These are phyloP conservation scores for Subacronicta megacephala DNA, from an alignment of 2,888 invertebrate genomes.

Conservation along the genomic window DNA sequence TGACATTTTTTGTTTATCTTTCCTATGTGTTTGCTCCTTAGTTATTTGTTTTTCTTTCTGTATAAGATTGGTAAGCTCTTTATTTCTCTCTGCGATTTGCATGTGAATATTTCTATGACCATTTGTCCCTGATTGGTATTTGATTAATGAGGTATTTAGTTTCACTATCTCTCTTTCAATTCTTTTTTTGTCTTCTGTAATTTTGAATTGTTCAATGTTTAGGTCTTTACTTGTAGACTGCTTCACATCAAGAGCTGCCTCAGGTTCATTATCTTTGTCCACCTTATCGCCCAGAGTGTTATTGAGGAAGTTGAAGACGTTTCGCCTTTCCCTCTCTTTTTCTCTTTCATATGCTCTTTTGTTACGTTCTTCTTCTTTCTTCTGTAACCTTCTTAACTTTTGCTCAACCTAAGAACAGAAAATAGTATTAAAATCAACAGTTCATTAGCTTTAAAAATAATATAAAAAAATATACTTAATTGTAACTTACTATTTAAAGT, in stretches of 20 bases:
- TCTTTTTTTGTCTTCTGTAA: conserved; percentile 92
- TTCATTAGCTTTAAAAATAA: neutral
- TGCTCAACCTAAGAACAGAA: conserved; percentile 88
- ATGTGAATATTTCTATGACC: conserved; percentile 90
- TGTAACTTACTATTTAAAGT: too few species aligned
- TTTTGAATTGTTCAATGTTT: conserved; percentile 93
- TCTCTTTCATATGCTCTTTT: conserved; percentile 91
- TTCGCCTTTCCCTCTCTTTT: conserved; percentile 89
- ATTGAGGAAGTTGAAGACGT: conserved; percentile 95
- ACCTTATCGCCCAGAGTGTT: conserved; percentile 86
- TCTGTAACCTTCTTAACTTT: conserved; percentile 91
- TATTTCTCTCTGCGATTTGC: conserved; percentile 90
- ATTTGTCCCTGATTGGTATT: conserved; percentile 90
- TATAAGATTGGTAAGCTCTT: conserved; percentile 90
- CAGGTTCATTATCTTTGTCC: conserved; percentile 56
- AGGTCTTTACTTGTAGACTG: conserved; percentile 91
- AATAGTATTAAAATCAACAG: neutral
- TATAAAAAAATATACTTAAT: neutral
- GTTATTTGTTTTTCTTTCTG: conserved; percentile 91
- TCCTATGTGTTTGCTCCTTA: conserved; percentile 92
- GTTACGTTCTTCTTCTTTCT: conserved; percentile 90
- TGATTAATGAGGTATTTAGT: conserved; percentile 91
- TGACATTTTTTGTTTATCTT: conserved; percentile 93
- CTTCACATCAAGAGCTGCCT: conserved; percentile 74
- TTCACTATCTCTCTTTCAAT: conserved; percentile 92